These are phyloP conservation scores for Drosophila malerkotliana DNA, from an alignment of 1,140 invertebrate species.

Conservation along the genomic window DNA sequence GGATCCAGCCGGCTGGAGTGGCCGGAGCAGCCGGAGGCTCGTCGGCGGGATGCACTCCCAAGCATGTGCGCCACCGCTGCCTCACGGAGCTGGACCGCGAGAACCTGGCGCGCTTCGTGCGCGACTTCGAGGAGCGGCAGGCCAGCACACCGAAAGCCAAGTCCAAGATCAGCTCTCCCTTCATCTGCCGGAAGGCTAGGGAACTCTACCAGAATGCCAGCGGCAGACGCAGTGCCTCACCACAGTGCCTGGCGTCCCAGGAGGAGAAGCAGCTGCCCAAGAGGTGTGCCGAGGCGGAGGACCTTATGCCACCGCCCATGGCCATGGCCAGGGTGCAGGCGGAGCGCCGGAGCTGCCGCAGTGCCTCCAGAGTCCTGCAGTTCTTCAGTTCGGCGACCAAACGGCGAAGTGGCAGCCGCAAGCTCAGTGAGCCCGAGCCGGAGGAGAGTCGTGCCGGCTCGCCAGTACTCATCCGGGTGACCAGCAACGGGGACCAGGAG, in stretches of 20 bases:
- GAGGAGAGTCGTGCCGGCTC: conserved; percentile 45
- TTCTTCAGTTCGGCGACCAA: conserved; percentile 75
- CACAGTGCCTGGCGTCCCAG: conserved; percentile 40
- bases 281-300: conserved; percentile 64
- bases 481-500: conserved; percentile 23
- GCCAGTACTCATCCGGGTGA: conserved; percentile 61
- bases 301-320: conserved; percentile 67
- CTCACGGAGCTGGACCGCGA: conserved; percentile 79
- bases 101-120: conserved; percentile 64
- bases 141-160: conserved; percentile 55
- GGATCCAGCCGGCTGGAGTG: conserved; percentile 50
- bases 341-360: conserved; percentile 72
- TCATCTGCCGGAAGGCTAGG: conserved; percentile 70
- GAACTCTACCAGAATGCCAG: conserved; percentile 65
- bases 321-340: conserved; percentile 64
- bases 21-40: not conserved
- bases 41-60: conserved; percentile 20
- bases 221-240: conserved; percentile 74
- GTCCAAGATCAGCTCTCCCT: conserved; percentile 55
- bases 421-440: conserved; percentile 55
- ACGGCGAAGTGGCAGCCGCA: conserved; percentile 52
- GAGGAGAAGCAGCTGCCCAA: conserved; percentile 19
- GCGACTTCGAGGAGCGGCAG: conserved; percentile 73
- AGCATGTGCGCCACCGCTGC: conserved; percentile 56
- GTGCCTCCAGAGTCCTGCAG: conserved; percentile 71